Evolutionary conservation across 2,113 vertebrate species (phyloP), one percentile per base, ranked within the genome.

Genomic region (Upupa epops): DNA sequence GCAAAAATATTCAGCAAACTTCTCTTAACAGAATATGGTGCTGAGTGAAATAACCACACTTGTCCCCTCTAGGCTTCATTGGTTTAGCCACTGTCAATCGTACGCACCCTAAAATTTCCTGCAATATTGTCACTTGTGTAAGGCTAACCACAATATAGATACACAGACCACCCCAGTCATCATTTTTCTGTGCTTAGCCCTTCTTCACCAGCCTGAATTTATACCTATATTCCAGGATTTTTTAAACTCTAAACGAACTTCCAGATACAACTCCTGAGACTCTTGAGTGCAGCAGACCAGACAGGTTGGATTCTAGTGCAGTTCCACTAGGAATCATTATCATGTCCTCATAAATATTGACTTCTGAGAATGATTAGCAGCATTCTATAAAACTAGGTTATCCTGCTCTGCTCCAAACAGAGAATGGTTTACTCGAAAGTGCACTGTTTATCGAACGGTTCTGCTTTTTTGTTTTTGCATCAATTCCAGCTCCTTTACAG

Each of bases 341-440:
- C 24, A 28, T 31, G 56, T 11, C 54, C 24, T 76, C 72, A 36
- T 69, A 75, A 93, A 79, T 69, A 85, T 7, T 73, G 21, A 59
- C 16, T 55, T 73, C 31, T 32, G 20, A 46, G 22, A 29, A 58
- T 6, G 8, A 54, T 46, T 36, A 70, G 37, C 51, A 29, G 70
- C 11, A 36, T 76, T 69, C 0, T 0, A 46, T 42, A 88, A 9
- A 82, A 64, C 22, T 72, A 91, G 16, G 40, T 61, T 80, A 72
- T 45, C 19, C 11, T 70, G 28, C 25, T 89, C 19, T 34, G 93
- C 88, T 90, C 28, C 55, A 91, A 88, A 80, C 1, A 86, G 75
- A 45, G 60, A 91, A 63, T 20, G 0, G n/a, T 58, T 59, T 75
- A 45, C 37, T 75, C 34, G 34, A 66, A 77, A 89, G 4, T 6